Evolutionary conservation across 1,140 invertebrate genomes (phyloP), one percentile per base, ranked within the genome.

Genomic region (Drosophila azteca): DNA sequence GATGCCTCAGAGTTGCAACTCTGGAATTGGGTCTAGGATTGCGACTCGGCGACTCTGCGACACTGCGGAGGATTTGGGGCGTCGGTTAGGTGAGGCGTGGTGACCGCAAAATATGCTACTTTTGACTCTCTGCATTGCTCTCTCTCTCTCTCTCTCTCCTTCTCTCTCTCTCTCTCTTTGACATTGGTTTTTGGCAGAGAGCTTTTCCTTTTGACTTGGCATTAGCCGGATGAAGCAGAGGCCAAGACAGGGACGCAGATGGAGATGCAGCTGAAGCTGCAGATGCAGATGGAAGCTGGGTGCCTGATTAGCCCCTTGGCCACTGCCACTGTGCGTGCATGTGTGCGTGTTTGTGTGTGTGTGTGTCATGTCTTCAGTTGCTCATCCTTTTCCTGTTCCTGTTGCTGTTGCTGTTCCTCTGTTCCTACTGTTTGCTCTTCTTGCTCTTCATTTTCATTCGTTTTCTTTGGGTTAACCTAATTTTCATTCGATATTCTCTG

Each of bases 21-120:
- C 35, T 3, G 35, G 35, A 39, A 39, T 39, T 11, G 35, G 35
- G 35, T 39, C 35, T 39, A 13, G 9, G 35, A 39, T 11, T 39
- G 35, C 35, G 35, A 35, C 31, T 35, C n/a, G n/a, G 31, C 9
- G 3, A 39, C 9, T 39, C 9, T 39, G 11, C 9, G 9, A 39
- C 3, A 0, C 3, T 39, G 24, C 24, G 35, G 35, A 39, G 11
- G 11, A 2, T 39, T 11, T 39, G 11, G 11, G 35, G 9, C 35
- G 3, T 39, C 11, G 11, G 35, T 39, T 39, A 39, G 35, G 35
- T 35, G 31, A 35, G 31, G 31, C 31, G 31, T 11, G 22, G 44
- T 50, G 58, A 77, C 41, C 65, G 52, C 44, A 82, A 62, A 82
- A 82, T 78, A 82, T 82, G 79, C 55, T 82, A 72, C 72, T 58